Percentiles rank a stretch among this genome's conserved stretches.
phyloP scores from a whole-genome alignment of 1,140 invertebrate species.

The Ericerus pela region DNA sequence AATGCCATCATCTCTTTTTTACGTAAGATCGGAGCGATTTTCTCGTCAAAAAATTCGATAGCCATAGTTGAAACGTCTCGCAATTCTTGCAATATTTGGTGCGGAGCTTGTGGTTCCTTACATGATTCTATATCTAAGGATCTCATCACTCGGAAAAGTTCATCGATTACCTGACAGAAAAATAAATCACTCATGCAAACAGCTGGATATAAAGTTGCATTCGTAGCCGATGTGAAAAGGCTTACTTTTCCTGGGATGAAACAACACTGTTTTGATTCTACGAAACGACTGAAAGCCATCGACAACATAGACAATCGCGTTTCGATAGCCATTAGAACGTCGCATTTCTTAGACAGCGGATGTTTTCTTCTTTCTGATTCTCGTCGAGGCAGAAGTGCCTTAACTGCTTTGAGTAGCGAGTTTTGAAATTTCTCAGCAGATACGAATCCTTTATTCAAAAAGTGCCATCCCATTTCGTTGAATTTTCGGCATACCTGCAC shows the following conservation, averaged over 20 bases:
- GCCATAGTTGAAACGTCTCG: slow-evolving; percentile 89
- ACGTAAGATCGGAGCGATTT: slow-evolving; percentile 50
- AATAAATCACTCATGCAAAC: slow-evolving; percentile 1
- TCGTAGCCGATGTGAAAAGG: neutral
- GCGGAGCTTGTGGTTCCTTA: slow-evolving; percentile 30
- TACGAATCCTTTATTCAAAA: slow-evolving; percentile 67
- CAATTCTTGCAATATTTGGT: slow-evolving; percentile 74
- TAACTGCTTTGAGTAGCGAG: slow-evolving; percentile 56
- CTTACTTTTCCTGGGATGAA: slow-evolving; percentile 82
- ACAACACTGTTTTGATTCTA: slow-evolving; percentile 65
- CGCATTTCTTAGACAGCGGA: slow-evolving; percentile 65
- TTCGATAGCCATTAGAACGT: slow-evolving; percentile 78
- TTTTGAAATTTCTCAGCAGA: slow-evolving; percentile 62
- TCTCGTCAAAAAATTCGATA: slow-evolving; percentile 90
- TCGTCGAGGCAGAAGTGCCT: slow-evolving; percentile 63
- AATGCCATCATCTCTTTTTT: slow-evolving; percentile 22
- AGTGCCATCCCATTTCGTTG: slow-evolving; percentile 52
- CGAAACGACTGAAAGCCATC: slow-evolving; percentile 82
- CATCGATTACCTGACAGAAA: slow-evolving; percentile 63
- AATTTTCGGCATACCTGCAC: slow-evolving; percentile 64
- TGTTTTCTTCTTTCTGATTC: slow-evolving; percentile 79
- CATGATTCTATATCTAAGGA: slow-evolving; percentile 37
- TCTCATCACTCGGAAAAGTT: slow-evolving; percentile 57
- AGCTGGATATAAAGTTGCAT: neutral
- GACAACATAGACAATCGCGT: slow-evolving; percentile 77